Evolutionary conservation across 2,888 invertebrate species (phyloP), one percentile per base, ranked within the genome.

Genomic region (Eupithecia vulgata): DNA sequence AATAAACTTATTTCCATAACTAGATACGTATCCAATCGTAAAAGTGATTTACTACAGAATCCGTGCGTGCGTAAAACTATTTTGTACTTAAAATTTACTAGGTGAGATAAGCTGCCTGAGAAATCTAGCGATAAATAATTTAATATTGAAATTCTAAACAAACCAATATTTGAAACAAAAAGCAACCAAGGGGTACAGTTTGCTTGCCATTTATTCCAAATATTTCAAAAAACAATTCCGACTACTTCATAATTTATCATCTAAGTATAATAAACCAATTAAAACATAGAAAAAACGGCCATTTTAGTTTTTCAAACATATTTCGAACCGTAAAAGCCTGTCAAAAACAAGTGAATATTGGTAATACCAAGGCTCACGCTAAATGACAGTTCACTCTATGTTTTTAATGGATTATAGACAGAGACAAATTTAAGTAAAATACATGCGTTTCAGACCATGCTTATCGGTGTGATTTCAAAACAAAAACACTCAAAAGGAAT

Each of bases 181-280:
- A 57, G 25, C 57, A 57, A 57, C 25, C 57, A 57, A 57, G 57
- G 57, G 57, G 57, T 52, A 52, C 57, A 57, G 1, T 52, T 57
- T 57, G 57, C 25, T 57, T 57, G 57, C 57, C 57, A 25, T 57
- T 57, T 57, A 57, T 57, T 57, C 57, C 57, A 57, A 57, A 57
- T 57, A 57, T 57, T 21, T 12, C 1, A 67, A 17, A 13, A 30
- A 15, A 66, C n/a, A 17, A 48, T 48, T 48, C 25, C 5, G 12
- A 25, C 57, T 57, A 57, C 57, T 12, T 12, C 5, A 57, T 57
- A 5, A 5, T 25, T 57, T 13, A 13, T 25, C 12, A 57, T 57
- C 57, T 5, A 57, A 13, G 13, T 25, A 57, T 13, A 13, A 12
- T 57, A n/a, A n/a, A n/a, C 57, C 57, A 57, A 25, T 57, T 5